Percentiles rank a stretch among this genome's conserved stretches.
These are phyloP conservation scores for Montipora efflorescens DNA, from an alignment of 64 coral and sea anemone species.

Conservation along the genomic window DNA sequence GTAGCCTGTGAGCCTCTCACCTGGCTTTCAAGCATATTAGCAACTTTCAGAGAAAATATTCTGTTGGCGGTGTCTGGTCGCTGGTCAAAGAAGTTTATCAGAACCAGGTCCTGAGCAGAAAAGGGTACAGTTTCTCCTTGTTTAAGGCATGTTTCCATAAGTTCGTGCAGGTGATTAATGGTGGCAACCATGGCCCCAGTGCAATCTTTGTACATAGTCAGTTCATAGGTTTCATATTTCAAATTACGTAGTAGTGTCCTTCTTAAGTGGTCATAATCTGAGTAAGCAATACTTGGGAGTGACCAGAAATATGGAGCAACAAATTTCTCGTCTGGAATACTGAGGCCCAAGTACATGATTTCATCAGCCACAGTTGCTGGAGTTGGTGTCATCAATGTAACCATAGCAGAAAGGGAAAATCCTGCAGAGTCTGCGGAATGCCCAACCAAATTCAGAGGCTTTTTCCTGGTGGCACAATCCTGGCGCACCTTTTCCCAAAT, in stretches of 20 bases:
- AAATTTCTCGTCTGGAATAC: conserved; percentile 33
- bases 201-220: neutral
- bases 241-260: neutral
- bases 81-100: conserved; percentile 23
- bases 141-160: neutral
- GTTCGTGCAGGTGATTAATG: conserved; percentile 37
- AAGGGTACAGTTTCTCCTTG: neutral
- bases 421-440: conserved; percentile 53
- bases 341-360: neutral
- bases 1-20: conserved; percentile 8
- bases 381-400: conserved; percentile 48
- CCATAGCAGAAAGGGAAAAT: conserved; percentile 15
- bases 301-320: conserved; percentile 66
- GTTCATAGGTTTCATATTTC: conserved; percentile 40
- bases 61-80: conserved; percentile 1
- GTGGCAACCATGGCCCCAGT: neutral
- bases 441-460: neutral
- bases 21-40: neutral
- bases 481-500: neutral
- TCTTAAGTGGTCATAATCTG: conserved; percentile 33
- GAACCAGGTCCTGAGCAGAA: neutral
- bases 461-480: neutral
- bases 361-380: neutral
- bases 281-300: conserved; percentile 42
- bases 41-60: neutral